Evolutionary conservation across 2,113 vertebrate species (phyloP).

Genomic region (Sialia sialis): DNA sequence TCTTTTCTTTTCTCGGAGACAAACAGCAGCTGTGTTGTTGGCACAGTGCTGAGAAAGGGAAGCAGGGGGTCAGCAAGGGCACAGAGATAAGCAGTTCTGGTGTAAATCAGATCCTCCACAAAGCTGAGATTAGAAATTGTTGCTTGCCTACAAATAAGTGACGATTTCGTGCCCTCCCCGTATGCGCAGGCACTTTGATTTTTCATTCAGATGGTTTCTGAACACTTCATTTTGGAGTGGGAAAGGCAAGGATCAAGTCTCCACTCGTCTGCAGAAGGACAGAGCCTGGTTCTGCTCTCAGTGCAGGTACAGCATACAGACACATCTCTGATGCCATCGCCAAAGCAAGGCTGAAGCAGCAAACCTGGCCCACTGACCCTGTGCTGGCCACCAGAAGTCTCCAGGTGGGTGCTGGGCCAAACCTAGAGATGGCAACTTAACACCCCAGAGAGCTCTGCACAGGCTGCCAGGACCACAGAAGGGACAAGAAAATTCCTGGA

Average conservation of each 20-base stretch:
- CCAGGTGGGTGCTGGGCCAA: not conserved
- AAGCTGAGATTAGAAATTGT: constrained; percentile 31
- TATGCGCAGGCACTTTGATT: not conserved
- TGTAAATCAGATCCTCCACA: constrained; percentile 46
- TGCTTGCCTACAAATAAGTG: constrained; percentile 1
- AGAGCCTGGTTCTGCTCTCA: not conserved
- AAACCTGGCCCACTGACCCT: not conserved
- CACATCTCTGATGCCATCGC: not conserved
- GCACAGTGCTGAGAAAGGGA: constrained; percentile 25
- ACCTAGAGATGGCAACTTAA: not conserved
- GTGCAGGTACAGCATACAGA: not conserved
- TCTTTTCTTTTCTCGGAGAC: constrained; percentile 25
- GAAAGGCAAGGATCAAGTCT: not conserved
- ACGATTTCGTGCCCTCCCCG: constrained; percentile 2
- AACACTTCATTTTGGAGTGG: not conserved
- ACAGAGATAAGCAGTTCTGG: constrained; percentile 24
- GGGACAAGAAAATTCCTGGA: not conserved
- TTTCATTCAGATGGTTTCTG: not conserved
- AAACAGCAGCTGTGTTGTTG: constrained; percentile 63
- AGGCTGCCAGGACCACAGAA: not conserved
- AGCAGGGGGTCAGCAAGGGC: constrained; percentile 31
- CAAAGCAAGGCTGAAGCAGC: not conserved
- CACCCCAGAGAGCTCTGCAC: not conserved
- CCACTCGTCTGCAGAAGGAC: not conserved
- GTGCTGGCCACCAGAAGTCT: not conserved